Percentiles rank a stretch among this genome's conserved stretches.
Conservation (phyloP, 2,113 vertebrate genomes). For the Camelus dromedarius region DNA sequence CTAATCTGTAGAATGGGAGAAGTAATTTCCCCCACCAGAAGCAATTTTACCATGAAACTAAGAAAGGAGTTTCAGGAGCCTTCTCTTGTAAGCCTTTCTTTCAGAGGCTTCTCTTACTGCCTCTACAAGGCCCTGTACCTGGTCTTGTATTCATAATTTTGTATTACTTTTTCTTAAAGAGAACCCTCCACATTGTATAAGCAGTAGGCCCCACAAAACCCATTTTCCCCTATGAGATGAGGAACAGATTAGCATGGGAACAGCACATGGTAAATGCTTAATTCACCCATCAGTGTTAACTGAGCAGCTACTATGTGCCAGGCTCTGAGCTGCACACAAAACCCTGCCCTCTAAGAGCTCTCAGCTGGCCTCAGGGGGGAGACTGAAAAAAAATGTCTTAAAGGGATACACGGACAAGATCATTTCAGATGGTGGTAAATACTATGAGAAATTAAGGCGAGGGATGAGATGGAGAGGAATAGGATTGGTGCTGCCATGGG, state of each 20-base stretch:
- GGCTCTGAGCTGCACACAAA: background rate
- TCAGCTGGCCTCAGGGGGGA: background rate
- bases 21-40: background rate
- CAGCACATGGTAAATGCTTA: background rate
- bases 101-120: too few relatives aligned
- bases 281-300: background rate
- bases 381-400: background rate
- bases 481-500: too few relatives aligned
- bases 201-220: slow-evolving; percentile 70
- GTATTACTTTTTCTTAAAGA: background rate
- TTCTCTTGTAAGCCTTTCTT: too few relatives aligned
- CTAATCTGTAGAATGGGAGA: background rate
- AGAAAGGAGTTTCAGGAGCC: background rate
- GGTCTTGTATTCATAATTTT: background rate
- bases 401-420: background rate
- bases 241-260: background rate
- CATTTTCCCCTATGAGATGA: slow-evolving; percentile 84
- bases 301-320: background rate
- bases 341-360: background rate
- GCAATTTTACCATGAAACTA: slow-evolving; percentile 77
- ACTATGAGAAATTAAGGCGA: background rate
- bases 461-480: background rate
- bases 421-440: background rate
- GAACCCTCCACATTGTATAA: background rate
- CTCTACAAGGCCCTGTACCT: background rate